Base-by-base conservation (phyloP, 2,888 invertebrate species). In the Tinea semifulvella region DNA sequence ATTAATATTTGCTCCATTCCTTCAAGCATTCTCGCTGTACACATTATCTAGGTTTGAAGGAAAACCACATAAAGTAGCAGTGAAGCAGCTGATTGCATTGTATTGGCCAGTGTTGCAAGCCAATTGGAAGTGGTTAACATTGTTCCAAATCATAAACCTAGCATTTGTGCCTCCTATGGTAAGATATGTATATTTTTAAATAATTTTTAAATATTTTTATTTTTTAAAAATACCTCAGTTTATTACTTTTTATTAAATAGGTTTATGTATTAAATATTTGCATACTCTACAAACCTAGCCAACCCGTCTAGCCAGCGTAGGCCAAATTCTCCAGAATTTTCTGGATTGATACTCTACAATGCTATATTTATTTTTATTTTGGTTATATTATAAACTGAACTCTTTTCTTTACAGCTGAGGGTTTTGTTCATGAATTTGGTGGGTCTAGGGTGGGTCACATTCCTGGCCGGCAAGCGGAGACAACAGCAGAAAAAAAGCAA, bases 101-200 rank as follows among this genome's bases (percentile, higher is more conserved):
- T 91, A 90, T 59, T 80, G 82, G 68, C 84, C 86, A 0, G 73
- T 91, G 14, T 65, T 93, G 20, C 74, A 83, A 50, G 86, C 89
- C 2, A 92, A 92, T 65, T 89, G 90, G 87, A 89, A 87, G 60
- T 92, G 89, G 74, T 66, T 92, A 31, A 90, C 92, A 0, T 50
- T 91, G 6, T 82, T 91, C 56, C 91, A 92, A 54, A 83, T 89
- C 47, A 70, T 92, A 14, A 92, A 92, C 61, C 73, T 92, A 51
- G 85, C 85, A 49, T 86, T 88, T 55, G 86, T 92, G 3, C 92
- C 92, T 14, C 89, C 91, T 46, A 85, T 92, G 87, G 91, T 91
- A 74, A 85, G 79, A 68, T 44, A 4, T 42, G 25, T 40, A 31
- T 27, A 20, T 36, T 38, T 14, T 6, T 38, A 25, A 22, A 28